phyloP scores from a whole-genome alignment of 2,888 invertebrate species.

The Alloscopus bannaensis region DNA sequence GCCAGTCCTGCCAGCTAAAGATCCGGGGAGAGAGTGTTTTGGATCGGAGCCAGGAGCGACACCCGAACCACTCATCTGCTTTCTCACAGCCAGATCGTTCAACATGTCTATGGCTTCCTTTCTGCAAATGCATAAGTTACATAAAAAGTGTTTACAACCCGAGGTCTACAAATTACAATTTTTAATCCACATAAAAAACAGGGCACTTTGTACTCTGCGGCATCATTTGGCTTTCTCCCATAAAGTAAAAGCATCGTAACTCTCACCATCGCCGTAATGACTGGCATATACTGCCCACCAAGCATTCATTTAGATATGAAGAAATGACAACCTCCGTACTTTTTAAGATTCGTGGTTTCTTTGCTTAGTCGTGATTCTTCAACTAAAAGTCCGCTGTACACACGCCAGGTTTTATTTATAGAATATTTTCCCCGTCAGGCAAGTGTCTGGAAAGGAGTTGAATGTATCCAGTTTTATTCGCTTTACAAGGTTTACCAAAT shows the following conservation, averaged over 20 bases:
- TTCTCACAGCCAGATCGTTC: conserved; percentile 86
- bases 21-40: conserved; percentile 68
- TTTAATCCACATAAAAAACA: too few species aligned
- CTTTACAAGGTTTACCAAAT: too few species aligned
- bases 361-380: neutral
- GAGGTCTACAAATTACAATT: neutral
- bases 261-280: too few species aligned
- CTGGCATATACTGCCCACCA: neutral
- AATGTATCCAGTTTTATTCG: too few species aligned
- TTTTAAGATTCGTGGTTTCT: conserved; percentile 1
- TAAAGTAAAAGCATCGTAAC: too few species aligned
- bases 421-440: too few species aligned
- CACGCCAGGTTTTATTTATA: too few species aligned
- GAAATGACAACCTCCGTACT: neutral
- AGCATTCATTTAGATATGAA: conserved; percentile 11
- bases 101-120: conserved; percentile 91
- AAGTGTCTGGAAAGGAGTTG: too few species aligned
- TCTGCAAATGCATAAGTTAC: conserved; percentile 70
- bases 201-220: too few species aligned
- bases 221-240: too few species aligned
- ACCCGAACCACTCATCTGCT: conserved; percentile 81
- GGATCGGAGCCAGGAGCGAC: conserved; percentile 63
- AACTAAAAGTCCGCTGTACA: too few species aligned
- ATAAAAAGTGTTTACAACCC: neutral
- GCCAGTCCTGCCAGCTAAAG: conserved; percentile 65